Percentiles rank a stretch among this genome's conserved stretches.
phyloP scores from a whole-genome alignment of 2,797 vertebrate genomes.

The Streptopelia turtur region DNA sequence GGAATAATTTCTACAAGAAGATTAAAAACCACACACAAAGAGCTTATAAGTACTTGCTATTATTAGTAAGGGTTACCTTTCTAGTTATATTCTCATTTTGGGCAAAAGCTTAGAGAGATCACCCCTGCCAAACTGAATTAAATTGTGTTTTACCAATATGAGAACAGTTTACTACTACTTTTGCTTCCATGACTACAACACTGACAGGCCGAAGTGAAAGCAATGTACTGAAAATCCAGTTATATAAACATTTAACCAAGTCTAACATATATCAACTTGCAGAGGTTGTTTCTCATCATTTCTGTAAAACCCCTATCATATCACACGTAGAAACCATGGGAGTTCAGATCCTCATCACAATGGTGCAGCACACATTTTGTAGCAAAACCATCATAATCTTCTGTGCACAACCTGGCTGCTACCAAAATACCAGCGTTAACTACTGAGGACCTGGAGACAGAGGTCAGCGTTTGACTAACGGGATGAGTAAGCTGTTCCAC shows the following conservation, averaged over 20 bases:
- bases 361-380: not conserved
- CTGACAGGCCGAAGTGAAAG: not conserved
- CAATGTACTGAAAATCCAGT: not conserved
- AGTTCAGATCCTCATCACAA: not conserved
- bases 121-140: not conserved
- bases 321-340: fast-evolving
- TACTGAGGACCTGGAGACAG: not conserved
- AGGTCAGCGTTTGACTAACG: not conserved
- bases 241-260: not conserved
- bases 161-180: not conserved
- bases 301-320: not conserved
- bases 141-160: not conserved
- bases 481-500: not conserved
- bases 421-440: not conserved
- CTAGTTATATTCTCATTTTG: not conserved
- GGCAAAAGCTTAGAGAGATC: not conserved
- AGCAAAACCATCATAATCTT: not conserved
- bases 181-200: not conserved
- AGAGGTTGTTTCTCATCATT: not conserved
- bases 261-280: not conserved
- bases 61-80: not conserved
- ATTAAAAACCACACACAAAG: not conserved
- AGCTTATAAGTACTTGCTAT: not conserved
- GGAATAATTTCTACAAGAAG: not conserved
- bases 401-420: fast-evolving